phyloP scores from a whole-genome alignment of 2,113 vertebrate species.

The Antechinus flavipes region DNA sequence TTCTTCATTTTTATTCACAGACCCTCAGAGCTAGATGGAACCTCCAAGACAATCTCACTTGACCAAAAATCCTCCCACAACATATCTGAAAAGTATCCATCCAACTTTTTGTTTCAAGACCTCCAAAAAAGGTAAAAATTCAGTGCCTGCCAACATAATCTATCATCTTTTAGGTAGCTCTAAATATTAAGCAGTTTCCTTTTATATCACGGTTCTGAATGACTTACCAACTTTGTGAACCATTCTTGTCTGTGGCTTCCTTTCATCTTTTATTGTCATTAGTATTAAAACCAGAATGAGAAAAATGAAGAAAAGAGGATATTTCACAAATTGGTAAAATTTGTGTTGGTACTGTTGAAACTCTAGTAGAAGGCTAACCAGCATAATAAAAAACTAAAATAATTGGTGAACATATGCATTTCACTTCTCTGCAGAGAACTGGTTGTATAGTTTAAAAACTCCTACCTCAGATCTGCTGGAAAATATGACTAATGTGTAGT shows the following conservation, averaged over 20 bases:
- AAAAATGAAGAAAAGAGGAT: neutral
- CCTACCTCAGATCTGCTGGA: constrained; percentile 44
- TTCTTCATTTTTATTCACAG: constrained; percentile 9
- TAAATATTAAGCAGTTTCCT: neutral
- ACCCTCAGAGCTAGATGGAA: neutral
- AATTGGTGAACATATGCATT: constrained; percentile 29
- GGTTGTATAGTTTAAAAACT: constrained; percentile 64
- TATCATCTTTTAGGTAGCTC: neutral
- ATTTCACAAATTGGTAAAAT: neutral
- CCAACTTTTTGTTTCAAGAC: neutral
- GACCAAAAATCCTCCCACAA: neutral
- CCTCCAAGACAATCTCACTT: neutral
- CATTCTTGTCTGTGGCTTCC: neutral
- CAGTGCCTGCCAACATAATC: neutral
- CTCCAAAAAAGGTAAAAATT: neutral
- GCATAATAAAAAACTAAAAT: constrained; percentile 1
- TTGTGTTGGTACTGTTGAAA: neutral
- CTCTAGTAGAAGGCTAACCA: constrained; percentile 5
- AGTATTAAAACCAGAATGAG: constrained; percentile 42
- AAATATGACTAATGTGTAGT: constrained; percentile 52
- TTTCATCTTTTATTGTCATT: neutral
- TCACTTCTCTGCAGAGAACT: constrained; percentile 59
- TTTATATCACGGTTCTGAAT: neutral
- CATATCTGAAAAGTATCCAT: neutral
- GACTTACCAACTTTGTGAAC: neutral